Conservation (phyloP, 2,888 invertebrate species). For the Homarus gammarus region DNA sequence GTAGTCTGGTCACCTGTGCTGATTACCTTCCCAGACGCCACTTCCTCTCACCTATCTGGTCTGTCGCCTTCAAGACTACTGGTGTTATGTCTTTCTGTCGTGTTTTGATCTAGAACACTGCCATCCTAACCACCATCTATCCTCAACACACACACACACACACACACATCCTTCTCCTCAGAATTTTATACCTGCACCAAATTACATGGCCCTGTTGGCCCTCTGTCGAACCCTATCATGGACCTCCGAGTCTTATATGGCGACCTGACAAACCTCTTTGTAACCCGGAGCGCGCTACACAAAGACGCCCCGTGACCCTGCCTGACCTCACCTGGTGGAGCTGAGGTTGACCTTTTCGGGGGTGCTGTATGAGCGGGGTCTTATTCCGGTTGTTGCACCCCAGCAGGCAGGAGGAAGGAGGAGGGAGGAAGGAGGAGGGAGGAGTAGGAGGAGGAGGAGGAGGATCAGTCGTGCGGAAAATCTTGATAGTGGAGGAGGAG, state of each 20-base stretch:
- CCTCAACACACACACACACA: no score
- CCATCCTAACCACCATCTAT: no score
- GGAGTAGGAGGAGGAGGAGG: neutral
- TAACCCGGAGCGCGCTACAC: slow-evolving; percentile 49
- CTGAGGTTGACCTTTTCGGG: slow-evolving; percentile 64
- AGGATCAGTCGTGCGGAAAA: slow-evolving; percentile 60
- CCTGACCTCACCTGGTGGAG: slow-evolving; percentile 49
- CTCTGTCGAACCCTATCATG: slow-evolving; percentile 39
- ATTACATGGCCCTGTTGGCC: slow-evolving; percentile 55
- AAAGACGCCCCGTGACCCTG: slow-evolving; percentile 58
- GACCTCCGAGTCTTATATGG: slow-evolving; percentile 30
- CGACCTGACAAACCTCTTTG: slow-evolving; percentile 50
- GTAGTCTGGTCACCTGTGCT: no score
- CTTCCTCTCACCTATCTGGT: no score
- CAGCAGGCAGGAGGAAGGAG: slow-evolving; percentile 8
- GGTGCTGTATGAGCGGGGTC: slow-evolving; percentile 59
- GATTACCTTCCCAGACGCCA: no score
- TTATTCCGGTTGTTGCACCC: slow-evolving; percentile 66
- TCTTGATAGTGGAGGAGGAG: slow-evolving; percentile 45
- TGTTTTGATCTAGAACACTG: no score
- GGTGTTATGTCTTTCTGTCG: no score
- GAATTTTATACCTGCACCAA: slow-evolving; percentile 21
- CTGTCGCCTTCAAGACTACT: no score
- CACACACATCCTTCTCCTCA: neutral
- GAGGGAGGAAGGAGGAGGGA: neutral